Base-by-base conservation (phyloP, 2,888 invertebrate species). In the Caenorhabditis doughertyi region DNA sequence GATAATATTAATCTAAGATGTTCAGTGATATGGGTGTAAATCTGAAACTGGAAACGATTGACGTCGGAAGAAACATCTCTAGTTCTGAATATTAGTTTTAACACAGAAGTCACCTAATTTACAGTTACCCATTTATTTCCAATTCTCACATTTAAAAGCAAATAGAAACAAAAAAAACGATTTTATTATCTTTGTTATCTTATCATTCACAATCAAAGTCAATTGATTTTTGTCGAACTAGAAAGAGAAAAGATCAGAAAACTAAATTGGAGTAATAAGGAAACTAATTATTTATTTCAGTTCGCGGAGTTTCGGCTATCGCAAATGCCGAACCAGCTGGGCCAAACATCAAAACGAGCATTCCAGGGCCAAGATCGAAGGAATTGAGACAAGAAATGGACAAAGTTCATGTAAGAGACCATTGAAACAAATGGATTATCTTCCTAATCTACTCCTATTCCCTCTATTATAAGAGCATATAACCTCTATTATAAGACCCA, bases 291-390 rank as follows among this genome's bases (percentile, higher is more conserved):
- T 39, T 32, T 32, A 32, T 81, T 79, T 44, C 79, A 83, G 84
- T 56, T 29, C 81, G 86, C 29, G 72, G 76, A 51, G 67, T 81
- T n/a, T 71, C 77, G 11, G 67, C 83, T 5, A 84, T 90, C 49
- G 90, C 90, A 18, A 84, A 84, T 39, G 49, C 67, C 16, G 91
- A 91, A 80, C 91, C 90, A 27, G 53, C 79, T 13, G 84, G 76
- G 9, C 91, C 91, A 4, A 73, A 62, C 29, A 84, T 91, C 47
- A 81, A 85, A 62, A 91, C 91, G 13, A 70, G 86, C 18, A 83
- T 91, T 39, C 91, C 91, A 21, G 91, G 91, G 7, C 91, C 91
- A 23, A 86, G 87, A 60, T 88, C 89, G 16, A 85, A 87, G 65
- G 84, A 81, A 44, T 79, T 91, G 51, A 83, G 84, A 64, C 79